Percentiles rank a stretch among this genome's conserved stretches.
Conservation (phyloP, 2,113 vertebrate genomes). For the Leptosomus discolor region DNA sequence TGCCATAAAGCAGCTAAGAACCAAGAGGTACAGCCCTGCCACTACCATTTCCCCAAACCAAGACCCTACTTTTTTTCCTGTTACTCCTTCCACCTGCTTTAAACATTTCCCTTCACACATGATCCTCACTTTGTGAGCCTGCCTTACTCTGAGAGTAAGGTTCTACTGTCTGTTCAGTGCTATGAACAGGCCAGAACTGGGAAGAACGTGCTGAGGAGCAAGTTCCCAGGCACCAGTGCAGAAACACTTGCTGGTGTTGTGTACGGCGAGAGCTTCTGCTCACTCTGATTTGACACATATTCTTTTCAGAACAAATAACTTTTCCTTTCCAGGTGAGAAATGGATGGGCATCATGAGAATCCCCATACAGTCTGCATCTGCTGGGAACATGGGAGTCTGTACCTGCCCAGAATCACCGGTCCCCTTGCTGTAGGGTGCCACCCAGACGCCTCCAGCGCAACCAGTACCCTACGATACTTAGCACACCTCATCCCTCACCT, state of each 20-base stretch:
- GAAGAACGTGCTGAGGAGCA: background rate
- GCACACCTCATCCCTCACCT: background rate
- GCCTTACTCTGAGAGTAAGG: background rate
- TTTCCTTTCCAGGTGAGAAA: background rate
- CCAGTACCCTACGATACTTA: accelerated
- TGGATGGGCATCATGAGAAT: background rate
- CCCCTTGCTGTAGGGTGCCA: background rate
- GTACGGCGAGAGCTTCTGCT: background rate
- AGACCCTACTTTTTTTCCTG: background rate
- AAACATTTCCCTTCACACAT: background rate
- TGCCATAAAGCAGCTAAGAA: background rate
- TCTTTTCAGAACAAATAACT: background rate
- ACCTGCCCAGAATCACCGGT: too few relatives aligned
- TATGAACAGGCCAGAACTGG: background rate
- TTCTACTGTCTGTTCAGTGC: background rate
- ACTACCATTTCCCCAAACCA: background rate
- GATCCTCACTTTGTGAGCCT: background rate
- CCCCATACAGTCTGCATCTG: background rate
- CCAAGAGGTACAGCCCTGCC: background rate
- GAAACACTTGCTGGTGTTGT: background rate
- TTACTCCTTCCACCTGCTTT: background rate
- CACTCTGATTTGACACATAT: background rate
- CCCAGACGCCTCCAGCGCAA: background rate
- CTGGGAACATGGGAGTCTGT: background rate
- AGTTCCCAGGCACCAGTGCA: background rate